Base-by-base conservation (phyloP, 2,113 vertebrate species). In the Gyps fulvus region DNA sequence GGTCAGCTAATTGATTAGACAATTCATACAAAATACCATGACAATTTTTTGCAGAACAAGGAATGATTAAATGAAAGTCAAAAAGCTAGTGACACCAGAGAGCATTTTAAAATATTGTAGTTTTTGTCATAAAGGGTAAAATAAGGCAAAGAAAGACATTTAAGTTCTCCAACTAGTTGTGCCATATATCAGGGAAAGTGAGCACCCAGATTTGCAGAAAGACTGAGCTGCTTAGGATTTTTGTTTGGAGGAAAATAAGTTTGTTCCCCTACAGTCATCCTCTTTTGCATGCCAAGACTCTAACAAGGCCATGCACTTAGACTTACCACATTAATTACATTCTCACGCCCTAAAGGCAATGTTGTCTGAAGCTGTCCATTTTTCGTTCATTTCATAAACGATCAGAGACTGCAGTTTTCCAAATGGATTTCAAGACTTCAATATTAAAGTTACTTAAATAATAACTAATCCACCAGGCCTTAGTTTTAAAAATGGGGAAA, bases 321-420 rank as follows among this genome's bases (percentile, higher is more conserved):
- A 57, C 59, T 88, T 77, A 62, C 63, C 83, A 93, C 73, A 81
- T 42, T 69, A 91, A 95, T 77, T 85, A 82, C 23, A 42, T 95
- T 97, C 96, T 95, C 92, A 96, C 12, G 58, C 89, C 89, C 96
- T 67, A 69, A 92, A 95, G 89, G 73, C 83, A 83, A 32, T 3
- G 2, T 15, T 85, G 57, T 91, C 90, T 82, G 77, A 96, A 87
- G 62, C 69, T 61, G 70, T 67, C 58, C 77, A 57, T 79, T 85
- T 61, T 82, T 94, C 1, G 1, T 58, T 80, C 47, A 87, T 91
- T 95, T 95, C 50, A 85, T 32, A 96, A 97, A 83, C 87, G 87
- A 89, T 95, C 77, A 80, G 95, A 95, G 94, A 95, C 81, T 85
- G 16, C 18, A 65, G 49, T 73, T 84, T 94, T 95, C 95, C 86